Percentiles rank a stretch among this genome's conserved stretches.
These are phyloP conservation scores for Exaiptasia diaphana DNA, from an alignment of 64 coral and sea anemone genomes.

Conservation along the genomic window DNA sequence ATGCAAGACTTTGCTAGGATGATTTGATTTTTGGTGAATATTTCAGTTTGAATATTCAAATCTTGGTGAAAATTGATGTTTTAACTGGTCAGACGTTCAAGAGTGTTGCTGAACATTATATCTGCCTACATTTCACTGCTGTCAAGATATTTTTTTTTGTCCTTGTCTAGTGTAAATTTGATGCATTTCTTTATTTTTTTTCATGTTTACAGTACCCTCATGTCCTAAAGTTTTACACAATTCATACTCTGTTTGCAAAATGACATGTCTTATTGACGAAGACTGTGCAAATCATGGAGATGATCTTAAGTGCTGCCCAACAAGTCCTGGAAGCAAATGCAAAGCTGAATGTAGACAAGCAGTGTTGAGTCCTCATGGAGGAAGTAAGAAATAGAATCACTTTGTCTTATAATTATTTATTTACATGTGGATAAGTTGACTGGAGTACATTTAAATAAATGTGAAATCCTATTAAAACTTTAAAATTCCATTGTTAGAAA, in stretches of 20 bases:
- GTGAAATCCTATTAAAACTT: too few species aligned
- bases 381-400: not conserved
- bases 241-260: not conserved
- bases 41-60: too few species aligned
- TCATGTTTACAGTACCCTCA: not conserved
- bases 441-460: too few species aligned
- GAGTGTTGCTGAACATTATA: too few species aligned
- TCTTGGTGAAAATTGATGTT: too few species aligned
- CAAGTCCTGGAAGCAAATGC: not conserved
- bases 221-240: not conserved
- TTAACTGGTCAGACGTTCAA: too few species aligned
- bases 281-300: constrained; percentile 29
- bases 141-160: not conserved
- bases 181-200: not conserved
- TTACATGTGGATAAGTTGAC: too few species aligned
- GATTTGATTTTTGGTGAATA: too few species aligned
- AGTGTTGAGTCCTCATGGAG: not conserved
- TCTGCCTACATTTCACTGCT: too few species aligned
- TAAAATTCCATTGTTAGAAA: too few species aligned
- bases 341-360: constrained; percentile 1
- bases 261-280: constrained; percentile 28
- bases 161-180: not conserved
- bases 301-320: constrained; percentile 21
- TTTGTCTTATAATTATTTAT: too few species aligned
- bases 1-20: too few species aligned